These are phyloP conservation scores for Hymenochirus boettgeri DNA, from an alignment of 2,113 vertebrate species.

Conservation along the genomic window DNA sequence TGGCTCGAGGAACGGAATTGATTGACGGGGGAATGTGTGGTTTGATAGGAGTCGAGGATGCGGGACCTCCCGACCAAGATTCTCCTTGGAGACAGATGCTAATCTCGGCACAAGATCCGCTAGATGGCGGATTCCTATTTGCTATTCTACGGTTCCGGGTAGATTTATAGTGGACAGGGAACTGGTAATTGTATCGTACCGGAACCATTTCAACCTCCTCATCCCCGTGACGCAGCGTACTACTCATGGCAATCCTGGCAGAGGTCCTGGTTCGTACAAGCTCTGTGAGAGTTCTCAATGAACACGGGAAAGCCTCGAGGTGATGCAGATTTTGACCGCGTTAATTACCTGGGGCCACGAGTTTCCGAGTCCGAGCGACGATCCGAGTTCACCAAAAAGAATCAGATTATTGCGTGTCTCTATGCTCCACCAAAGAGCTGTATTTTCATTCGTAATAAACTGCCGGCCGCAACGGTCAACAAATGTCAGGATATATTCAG, in stretches of 20 bases:
- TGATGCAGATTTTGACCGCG: conserved; percentile 96
- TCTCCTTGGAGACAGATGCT: conserved; percentile 77
- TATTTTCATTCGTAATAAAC: conserved; percentile 67
- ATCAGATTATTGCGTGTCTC: conserved; percentile 96
- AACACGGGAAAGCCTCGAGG: conserved; percentile 87
- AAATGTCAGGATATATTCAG: not conserved
- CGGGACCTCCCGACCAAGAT: conserved; percentile 81
- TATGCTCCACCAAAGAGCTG: conserved; percentile 96
- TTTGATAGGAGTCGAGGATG: conserved; percentile 93
- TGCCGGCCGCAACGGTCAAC: not conserved
- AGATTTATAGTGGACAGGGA: conserved; percentile 31
- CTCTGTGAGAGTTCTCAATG: conserved; percentile 82
- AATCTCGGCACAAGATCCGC: conserved; percentile 83
- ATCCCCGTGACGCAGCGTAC: conserved; percentile 81
- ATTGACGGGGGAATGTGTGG: conserved; percentile 91
- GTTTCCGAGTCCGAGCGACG: conserved; percentile 83
- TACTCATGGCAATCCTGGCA: conserved; percentile 91
- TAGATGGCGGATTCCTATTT: conserved; percentile 95
- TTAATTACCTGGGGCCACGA: conserved; percentile 87
- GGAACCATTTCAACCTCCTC: no score
- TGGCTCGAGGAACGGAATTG: conserved; percentile 89
- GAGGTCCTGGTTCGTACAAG: conserved; percentile 94
- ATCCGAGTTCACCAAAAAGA: conserved; percentile 81
- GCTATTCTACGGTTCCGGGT: conserved; percentile 98
- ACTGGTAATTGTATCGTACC: no score